Conservation (phyloP, 2,113 vertebrate genomes). For the Gymnogyps californianus region DNA sequence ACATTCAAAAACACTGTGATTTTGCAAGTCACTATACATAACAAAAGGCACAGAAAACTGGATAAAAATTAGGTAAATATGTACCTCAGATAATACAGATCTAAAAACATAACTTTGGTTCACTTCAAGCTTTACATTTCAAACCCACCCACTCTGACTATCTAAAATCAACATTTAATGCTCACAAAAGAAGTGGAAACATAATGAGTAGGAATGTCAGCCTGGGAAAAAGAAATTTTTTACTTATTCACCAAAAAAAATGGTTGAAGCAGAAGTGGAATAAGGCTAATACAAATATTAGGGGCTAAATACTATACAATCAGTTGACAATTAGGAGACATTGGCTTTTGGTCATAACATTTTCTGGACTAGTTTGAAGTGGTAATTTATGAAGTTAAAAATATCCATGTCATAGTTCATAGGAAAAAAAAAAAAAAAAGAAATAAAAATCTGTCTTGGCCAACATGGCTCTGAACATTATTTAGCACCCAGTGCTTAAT, state of each 20-base stretch:
- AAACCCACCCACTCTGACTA: not conserved
- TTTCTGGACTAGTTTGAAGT: not conserved
- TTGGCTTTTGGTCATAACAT: not conserved
- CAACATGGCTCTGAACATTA: not conserved
- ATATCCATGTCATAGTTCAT: not conserved
- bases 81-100: not conserved
- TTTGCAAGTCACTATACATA: not conserved
- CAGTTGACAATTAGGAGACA: not conserved
- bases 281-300: not conserved
- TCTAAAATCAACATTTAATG: constrained; percentile 27
- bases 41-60: not conserved
- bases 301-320: not conserved
- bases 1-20: not conserved
- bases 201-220: constrained; percentile 5
- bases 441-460: not conserved
- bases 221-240: not conserved
- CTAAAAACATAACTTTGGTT: not conserved
- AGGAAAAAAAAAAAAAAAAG: not conserved
- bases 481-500: not conserved
- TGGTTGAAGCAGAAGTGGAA: not conserved
- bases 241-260: not conserved
- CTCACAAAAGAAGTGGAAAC: constrained; percentile 18
- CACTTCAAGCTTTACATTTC: not conserved
- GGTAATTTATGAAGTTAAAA: not conserved
- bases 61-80: not conserved